Percentiles rank a stretch among this genome's conserved stretches.
These are phyloP conservation scores for Halyomorpha halys DNA, from an alignment of 1,140 invertebrate species.

Conservation along the genomic window DNA sequence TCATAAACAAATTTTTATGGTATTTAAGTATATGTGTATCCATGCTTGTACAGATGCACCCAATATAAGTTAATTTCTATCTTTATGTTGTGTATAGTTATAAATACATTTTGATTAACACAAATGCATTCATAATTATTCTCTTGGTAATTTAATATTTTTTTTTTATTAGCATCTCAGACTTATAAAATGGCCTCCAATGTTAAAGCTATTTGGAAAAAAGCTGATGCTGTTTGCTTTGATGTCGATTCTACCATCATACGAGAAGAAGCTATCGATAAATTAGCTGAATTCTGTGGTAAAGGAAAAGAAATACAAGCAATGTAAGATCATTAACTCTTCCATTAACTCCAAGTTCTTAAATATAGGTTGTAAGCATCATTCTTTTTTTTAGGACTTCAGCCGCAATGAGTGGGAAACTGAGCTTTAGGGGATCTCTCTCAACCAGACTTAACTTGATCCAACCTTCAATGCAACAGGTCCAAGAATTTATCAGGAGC, in stretches of 20 bases:
- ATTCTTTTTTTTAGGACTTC: constrained; percentile 60
- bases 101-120: too few species aligned
- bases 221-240: constrained; percentile 87
- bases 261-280: constrained; percentile 91
- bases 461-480: constrained; percentile 60
- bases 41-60: too few species aligned
- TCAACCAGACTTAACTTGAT: constrained; percentile 76
- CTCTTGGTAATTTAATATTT: too few species aligned
- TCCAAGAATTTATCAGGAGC: constrained; percentile 63
- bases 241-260: constrained; percentile 98
- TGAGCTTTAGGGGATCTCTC: constrained; percentile 84
- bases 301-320: constrained; percentile 77
- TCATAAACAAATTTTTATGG: too few species aligned
- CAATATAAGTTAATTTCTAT: too few species aligned
- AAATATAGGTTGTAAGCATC: too few species aligned
- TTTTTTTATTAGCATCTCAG: too few species aligned
- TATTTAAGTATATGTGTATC: too few species aligned
- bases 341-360: constrained; percentile 33
- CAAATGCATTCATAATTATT: too few species aligned
- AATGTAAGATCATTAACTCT: constrained; percentile 50
- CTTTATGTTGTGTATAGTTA: too few species aligned
- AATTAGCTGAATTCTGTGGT: constrained; percentile 85
- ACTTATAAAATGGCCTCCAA: neutral
- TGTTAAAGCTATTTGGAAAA: constrained; percentile 57
- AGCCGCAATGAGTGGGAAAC: constrained; percentile 86